phyloP scores from a whole-genome alignment of 2,888 invertebrate species.

The Frankliniella fusca region DNA sequence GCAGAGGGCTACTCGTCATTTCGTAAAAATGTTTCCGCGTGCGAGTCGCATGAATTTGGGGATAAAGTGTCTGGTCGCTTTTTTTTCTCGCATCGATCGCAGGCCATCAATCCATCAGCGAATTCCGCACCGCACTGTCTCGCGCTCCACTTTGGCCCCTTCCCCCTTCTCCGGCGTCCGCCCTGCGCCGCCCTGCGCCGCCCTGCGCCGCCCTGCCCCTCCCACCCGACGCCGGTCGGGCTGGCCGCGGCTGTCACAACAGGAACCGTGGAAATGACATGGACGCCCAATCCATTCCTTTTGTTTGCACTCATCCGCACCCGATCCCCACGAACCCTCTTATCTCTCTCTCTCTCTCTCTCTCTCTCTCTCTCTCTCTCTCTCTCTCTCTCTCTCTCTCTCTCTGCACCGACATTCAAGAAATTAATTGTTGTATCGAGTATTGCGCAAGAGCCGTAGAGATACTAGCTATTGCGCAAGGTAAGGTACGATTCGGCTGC shows the following conservation, averaged over 20 bases:
- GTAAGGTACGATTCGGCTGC: no score
- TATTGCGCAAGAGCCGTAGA: no score
- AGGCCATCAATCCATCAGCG: not conserved
- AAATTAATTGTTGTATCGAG: no score
- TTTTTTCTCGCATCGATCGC: not conserved
- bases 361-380: not conserved
- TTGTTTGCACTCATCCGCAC: constrained; percentile 22
- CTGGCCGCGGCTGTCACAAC: constrained; percentile 13
- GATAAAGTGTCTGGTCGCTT: not conserved
- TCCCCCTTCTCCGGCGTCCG: not conserved
- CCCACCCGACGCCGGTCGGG: not conserved
- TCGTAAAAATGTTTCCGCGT: not conserved
- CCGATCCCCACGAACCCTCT: not conserved
- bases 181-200: not conserved
- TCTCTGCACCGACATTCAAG: not conserved
- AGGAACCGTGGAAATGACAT: constrained; percentile 22
- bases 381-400: not conserved
- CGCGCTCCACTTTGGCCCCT: not conserved
- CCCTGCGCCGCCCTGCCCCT: not conserved
- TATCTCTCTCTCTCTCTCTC: not conserved
- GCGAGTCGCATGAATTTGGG: not conserved
- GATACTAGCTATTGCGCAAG: no score
- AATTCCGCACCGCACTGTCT: no score
- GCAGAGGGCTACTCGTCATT: no score
- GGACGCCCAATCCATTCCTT: constrained; percentile 19